Conservation (phyloP, 2,113 vertebrate species). For the Aegypius monachus region DNA sequence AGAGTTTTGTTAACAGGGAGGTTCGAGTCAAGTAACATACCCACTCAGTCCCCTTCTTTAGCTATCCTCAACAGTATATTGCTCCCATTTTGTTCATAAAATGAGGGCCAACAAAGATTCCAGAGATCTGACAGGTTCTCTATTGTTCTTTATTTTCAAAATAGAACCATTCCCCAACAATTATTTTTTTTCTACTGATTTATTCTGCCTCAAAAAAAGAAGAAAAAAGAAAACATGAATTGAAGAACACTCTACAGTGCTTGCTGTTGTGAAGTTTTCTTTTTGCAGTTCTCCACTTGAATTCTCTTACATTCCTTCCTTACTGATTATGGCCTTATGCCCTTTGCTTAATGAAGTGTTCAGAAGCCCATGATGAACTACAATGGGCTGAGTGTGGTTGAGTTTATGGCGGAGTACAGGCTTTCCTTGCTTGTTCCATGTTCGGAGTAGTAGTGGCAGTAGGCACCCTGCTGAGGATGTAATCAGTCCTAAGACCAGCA, state of each 20-base stretch:
- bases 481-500: background rate
- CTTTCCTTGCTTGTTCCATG: background rate
- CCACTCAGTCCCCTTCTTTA: background rate
- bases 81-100: background rate
- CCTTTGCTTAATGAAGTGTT: background rate
- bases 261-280: background rate
- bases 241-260: background rate
- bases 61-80: background rate
- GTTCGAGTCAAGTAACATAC: constrained; percentile 28
- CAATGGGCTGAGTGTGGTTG: background rate
- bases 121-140: background rate
- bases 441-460: background rate
- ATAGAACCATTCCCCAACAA: background rate
- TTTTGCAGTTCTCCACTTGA: background rate
- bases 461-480: background rate
- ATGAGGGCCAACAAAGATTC: background rate
- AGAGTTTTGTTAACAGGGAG: constrained; percentile 19
- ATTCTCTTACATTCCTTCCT: background rate
- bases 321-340: background rate
- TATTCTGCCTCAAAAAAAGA: background rate
- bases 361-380: background rate
- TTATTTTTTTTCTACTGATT: background rate
- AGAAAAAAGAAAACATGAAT: background rate
- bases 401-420: background rate
- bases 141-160: constrained; percentile 8